Evolutionary conservation across 2,888 invertebrate species (phyloP).

Genomic region (Hedya salicella): DNA sequence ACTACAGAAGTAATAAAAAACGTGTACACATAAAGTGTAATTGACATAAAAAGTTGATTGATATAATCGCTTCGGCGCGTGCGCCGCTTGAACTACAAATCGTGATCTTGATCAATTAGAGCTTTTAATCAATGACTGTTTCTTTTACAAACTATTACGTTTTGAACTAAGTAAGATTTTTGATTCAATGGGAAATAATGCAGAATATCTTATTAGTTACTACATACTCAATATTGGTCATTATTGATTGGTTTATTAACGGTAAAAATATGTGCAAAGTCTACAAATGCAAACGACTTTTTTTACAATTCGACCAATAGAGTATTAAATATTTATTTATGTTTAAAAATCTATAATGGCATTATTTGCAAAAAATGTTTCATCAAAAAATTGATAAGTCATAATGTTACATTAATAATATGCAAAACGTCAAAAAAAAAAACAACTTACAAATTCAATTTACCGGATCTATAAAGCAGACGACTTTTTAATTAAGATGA

Average conservation of each 20-base stretch:
- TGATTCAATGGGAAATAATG: too few species aligned
- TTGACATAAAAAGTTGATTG: slow-evolving; percentile 29
- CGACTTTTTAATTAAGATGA: slow-evolving; percentile 19
- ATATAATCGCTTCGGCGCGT: slow-evolving; percentile 1
- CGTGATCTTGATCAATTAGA: slow-evolving; percentile 23
- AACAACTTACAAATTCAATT: slow-evolving; percentile 17
- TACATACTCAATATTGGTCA: too few species aligned
- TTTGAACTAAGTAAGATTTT: too few species aligned
- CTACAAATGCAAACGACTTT: not conserved
- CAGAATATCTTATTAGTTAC: too few species aligned
- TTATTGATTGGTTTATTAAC: too few species aligned
- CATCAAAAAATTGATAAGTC: too few species aligned
- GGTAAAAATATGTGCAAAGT: too few species aligned
- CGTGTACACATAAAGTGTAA: slow-evolving; percentile 21
- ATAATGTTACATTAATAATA: not conserved
- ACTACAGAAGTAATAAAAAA: slow-evolving; percentile 1
- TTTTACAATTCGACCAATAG: not conserved
- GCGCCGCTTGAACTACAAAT: slow-evolving; percentile 17
- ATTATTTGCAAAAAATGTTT: too few species aligned
- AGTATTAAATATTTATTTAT: too few species aligned
- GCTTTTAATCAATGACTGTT: not conserved
- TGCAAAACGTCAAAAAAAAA: slow-evolving; percentile 10
- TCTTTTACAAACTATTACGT: not conserved
- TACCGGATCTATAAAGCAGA: slow-evolving; percentile 23
- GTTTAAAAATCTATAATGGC: too few species aligned